Evolutionary conservation across 2,113 vertebrate genomes (phyloP), one percentile per base, ranked within the genome.

Genomic region (Stigmatopora argus): DNA sequence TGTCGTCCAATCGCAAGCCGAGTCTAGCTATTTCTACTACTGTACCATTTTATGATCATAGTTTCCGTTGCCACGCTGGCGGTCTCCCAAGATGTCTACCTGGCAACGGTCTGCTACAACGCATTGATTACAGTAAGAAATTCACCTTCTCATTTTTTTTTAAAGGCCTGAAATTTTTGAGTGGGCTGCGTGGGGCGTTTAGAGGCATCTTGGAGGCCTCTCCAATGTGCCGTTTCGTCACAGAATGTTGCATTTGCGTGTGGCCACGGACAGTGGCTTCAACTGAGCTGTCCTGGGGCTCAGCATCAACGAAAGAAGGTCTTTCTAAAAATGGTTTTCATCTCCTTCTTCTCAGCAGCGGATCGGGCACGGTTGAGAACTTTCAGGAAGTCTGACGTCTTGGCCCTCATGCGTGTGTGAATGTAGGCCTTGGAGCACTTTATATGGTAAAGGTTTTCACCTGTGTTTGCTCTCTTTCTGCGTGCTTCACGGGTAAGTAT

Each of bases 11-110:
- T 31, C 26, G 26, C 26, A 31, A 31, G 4, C 21, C 0, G 35
- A 60, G n/a, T 34, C 18, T 67, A 89, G 96, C 90, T 99, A 99
- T 98, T 94, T 99, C 88, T 98, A 98, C 94, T 98, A 99, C 91
- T 99, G 97, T 96, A 98, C 97, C 91, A 98, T 99, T 97, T 99
- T 99, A 99, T 98, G 97, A 99, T 99, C 95, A 95, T 98, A 94
- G 95, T 97, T 97, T 98, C 97, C 95, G 95, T 98, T 99, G 95
- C 93, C 92, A 85, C 90, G 93, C 77, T 89, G 90, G 84, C 88
- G 82, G 86, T 89, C 86, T 83, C 75, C 77, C 69, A 71, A 45
- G 88, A 89, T 86, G 88, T 89, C 90, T 88, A 90, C 92, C 63
- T 94, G 95, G 95, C 94, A 98, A 95, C 96, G 96, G 96, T 91